Conservation (phyloP, 2,113 vertebrate genomes). For the Calypte anna region DNA sequence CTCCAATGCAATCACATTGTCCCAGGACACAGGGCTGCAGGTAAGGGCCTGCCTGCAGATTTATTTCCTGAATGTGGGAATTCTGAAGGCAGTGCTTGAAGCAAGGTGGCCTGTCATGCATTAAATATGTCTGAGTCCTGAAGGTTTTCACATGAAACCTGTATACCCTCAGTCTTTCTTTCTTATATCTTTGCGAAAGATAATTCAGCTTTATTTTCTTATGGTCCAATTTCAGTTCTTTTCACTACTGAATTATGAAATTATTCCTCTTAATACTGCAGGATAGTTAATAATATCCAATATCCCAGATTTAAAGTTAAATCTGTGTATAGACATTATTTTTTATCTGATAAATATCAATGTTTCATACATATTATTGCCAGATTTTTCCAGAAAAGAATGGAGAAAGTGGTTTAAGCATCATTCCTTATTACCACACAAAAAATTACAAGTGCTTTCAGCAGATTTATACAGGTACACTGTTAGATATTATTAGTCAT, state of each 20-base stretch:
- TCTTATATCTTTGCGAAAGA: neutral
- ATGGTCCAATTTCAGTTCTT: neutral
- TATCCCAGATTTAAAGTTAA: constrained; percentile 51
- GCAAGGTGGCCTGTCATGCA: neutral
- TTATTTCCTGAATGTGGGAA: neutral
- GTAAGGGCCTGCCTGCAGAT: neutral
- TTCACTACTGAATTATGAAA: constrained; percentile 16
- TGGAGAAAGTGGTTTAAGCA: neutral
- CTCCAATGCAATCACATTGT: neutral
- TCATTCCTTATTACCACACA: neutral
- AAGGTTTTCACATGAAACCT: neutral
- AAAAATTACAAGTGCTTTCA: neutral
- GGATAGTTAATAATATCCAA: constrained; percentile 20
- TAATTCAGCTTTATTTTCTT: constrained; percentile 27
- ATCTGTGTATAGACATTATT: neutral
- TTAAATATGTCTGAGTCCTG: neutral
- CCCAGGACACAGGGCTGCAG: neutral
- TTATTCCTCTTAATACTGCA: constrained; percentile 20
- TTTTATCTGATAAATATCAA: constrained; percentile 35
- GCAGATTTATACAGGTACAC: neutral
- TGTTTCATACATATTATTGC: neutral
- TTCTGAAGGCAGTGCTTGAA: neutral
- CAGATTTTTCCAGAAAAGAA: neutral
- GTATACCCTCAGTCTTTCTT: neutral
- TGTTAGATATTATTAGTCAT: neutral